Evolutionary conservation across 2,797 vertebrate species (phyloP), one percentile per base, ranked within the genome.

Genomic region (Etheostoma perlongum): DNA sequence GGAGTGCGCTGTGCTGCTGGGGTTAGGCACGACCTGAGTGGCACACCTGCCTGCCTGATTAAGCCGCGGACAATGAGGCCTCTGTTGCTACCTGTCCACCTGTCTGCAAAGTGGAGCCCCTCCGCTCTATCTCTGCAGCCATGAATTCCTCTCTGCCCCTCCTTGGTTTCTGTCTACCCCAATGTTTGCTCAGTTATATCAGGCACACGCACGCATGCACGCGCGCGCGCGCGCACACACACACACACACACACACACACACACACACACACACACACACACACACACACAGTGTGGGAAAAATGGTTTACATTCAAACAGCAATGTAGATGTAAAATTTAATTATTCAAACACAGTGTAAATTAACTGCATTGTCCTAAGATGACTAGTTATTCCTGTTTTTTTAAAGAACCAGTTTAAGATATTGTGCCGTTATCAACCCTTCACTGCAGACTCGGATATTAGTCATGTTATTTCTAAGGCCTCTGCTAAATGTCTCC

Each of bases 11-110:
- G 79, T 69, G 76, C 85, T 86, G 76, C 76, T 42, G 77, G 69
- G 81, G 82, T 82, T 78, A 91, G 88, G 82, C 18, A 76, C 72
- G 78, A 7, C 57, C 87, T 68, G 74, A 84, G 85, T 59, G 4
- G 85, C 86, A 92, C 95, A 95, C 94, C 95, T 95, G 94, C 89
- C 84, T 81, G 76, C 66, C 84, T 91, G 91, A 92, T 93, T 93
- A 90, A 91, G 85, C 82, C 63, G 25, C 15, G 65, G 72, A 96
- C 94, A 96, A 94, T 82, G 86, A 83, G 65, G 76, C 67, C 85
- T 92, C 90, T 96, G 95, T 96, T 89, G 76, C 67, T 81, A 86
- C 82, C 78, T 89, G 91, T 92, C 93, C 94, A 96, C 94, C 94
- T 96, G 95, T 91, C 90, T 82, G 15, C 89, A 86, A 68, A 88